Conservation (phyloP, 2,797 vertebrate genomes). For the Pseudotriccus pelzelni region DNA sequence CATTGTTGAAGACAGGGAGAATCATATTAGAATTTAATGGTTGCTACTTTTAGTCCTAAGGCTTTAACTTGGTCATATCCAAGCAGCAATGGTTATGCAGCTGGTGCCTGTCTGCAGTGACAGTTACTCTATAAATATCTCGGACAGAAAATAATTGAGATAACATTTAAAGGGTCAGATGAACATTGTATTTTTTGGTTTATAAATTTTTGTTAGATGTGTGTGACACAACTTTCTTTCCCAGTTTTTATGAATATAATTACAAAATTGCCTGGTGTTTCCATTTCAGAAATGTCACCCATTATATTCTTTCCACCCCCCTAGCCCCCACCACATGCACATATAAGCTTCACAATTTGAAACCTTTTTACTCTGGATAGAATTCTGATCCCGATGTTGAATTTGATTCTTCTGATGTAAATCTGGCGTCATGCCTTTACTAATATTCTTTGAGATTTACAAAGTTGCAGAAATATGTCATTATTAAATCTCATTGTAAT, state of each 20-base stretch:
- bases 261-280: background rate
- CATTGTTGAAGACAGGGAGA: background rate
- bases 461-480: background rate
- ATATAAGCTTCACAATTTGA: background rate
- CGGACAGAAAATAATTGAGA: background rate
- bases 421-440: background rate
- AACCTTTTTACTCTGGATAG: background rate
- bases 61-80: background rate
- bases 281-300: background rate
- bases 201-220: background rate
- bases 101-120: background rate
- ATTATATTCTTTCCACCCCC: background rate
- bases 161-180: background rate
- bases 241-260: background rate
- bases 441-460: background rate
- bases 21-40: background rate
- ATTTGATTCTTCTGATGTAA: background rate
- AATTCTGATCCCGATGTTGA: background rate
- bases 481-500: background rate
- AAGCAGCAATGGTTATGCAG: conserved; percentile 1
- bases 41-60: background rate
- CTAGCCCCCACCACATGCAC: background rate
- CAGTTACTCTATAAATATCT: background rate
- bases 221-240: background rate
- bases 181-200: background rate